Percentiles rank a stretch among this genome's conserved stretches.
Conservation (phyloP, 2,113 vertebrate genomes). For the Nycticorax nycticorax region DNA sequence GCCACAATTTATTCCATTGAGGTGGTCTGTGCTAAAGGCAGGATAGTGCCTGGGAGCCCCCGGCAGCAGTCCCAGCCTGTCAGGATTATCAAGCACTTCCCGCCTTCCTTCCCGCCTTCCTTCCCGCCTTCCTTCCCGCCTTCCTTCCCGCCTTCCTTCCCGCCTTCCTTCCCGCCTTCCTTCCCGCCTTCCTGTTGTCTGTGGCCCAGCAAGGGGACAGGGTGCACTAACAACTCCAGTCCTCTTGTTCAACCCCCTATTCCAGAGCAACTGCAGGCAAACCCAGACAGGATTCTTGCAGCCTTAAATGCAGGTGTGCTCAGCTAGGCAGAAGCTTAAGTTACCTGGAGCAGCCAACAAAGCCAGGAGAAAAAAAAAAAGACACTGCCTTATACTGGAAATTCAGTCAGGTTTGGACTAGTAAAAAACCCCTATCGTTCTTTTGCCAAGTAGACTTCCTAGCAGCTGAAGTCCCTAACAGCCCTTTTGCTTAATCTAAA, state of each 20-base stretch:
- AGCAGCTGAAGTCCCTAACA: not conserved
- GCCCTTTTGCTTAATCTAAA: not conserved
- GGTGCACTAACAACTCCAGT: accelerated
- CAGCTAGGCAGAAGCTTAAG: too few species aligned
- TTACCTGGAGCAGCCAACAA: accelerated
- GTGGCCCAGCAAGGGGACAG: not conserved
- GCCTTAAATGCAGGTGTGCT: accelerated
- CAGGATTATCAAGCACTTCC: too few species aligned
- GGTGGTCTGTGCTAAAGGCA: too few species aligned
- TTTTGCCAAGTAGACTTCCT: not conserved
- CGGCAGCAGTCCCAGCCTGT: accelerated
- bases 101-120: too few species aligned
- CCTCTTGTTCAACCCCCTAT: accelerated
- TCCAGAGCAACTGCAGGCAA: not conserved
- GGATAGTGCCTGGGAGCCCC: too few species aligned
- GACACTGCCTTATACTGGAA: not conserved
- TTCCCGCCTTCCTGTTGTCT: accelerated
- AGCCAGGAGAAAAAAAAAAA: too few species aligned
- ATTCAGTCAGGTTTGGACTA: not conserved
- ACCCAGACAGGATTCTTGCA: not conserved
- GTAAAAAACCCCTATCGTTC: accelerated
- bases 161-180: too few species aligned
- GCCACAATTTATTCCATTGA: not conserved
- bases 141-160: too few species aligned
- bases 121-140: too few species aligned